phyloP scores from a whole-genome alignment of 2,113 vertebrate genomes.

The Apus apus region DNA sequence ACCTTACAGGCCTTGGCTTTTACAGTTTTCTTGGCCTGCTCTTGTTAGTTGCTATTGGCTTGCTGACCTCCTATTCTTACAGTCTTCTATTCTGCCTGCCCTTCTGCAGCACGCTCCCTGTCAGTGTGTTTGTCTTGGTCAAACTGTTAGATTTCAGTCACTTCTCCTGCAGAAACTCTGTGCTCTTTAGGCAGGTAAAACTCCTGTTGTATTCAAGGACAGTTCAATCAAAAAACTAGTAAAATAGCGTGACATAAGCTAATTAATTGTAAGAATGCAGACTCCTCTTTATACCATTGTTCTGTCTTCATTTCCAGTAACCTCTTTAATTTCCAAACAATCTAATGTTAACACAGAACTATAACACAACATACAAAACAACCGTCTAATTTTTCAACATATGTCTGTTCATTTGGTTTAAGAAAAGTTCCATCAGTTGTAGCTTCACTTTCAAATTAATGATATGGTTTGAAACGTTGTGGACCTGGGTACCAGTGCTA shows the following conservation, averaged over 20 bases:
- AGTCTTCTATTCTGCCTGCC: neutral
- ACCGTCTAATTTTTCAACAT: neutral
- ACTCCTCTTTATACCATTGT: neutral
- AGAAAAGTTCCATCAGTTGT: neutral
- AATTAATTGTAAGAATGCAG: neutral
- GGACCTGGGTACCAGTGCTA: neutral
- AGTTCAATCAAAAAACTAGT: neutral
- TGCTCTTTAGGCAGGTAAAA: neutral
- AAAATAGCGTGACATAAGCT: neutral
- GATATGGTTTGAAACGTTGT: neutral
- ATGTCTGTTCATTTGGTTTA: neutral
- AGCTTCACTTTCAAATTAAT: neutral
- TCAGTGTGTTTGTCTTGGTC: neutral
- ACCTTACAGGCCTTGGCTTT: neutral
- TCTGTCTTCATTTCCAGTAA: neutral
- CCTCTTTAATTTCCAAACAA: neutral
- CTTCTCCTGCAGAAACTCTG: neutral
- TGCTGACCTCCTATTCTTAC: neutral
- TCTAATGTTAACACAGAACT: neutral
- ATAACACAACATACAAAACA: neutral
- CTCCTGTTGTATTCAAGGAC: neutral
- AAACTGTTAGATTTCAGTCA: neutral
- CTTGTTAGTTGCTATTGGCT: neutral
- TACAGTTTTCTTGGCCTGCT: neutral
- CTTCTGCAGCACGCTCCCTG: neutral